These are phyloP conservation scores for Pomacea maculata DNA, from an alignment of 1,140 invertebrate species.

Conservation along the genomic window DNA sequence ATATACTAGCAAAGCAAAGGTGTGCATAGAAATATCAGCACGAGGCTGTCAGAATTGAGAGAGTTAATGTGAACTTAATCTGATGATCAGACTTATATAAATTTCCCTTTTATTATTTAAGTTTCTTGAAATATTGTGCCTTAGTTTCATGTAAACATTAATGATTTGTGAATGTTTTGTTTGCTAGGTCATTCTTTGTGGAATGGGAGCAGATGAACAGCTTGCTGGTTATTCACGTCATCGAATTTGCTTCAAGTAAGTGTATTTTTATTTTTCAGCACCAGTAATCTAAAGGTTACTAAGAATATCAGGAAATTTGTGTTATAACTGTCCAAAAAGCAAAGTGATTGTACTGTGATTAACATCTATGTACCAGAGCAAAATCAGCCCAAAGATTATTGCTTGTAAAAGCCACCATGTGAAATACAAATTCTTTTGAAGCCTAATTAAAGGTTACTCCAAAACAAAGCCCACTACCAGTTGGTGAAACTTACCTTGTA, in stretches of 20 bases:
- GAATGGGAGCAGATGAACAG: constrained; percentile 96
- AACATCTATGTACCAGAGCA: no score
- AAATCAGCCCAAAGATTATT: no score
- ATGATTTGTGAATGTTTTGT: not conserved
- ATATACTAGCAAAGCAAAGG: constrained; percentile 71
- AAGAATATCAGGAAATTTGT: no score
- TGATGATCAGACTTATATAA: not conserved
- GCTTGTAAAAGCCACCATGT: no score
- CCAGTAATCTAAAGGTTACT: no score
- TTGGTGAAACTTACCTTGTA: no score
- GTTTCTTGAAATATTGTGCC: not conserved
- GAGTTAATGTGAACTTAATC: not conserved
- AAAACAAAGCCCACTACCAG: no score
- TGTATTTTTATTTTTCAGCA: not conserved
- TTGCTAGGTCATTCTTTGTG: constrained; percentile 81
- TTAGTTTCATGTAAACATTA: not conserved
- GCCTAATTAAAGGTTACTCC: no score
- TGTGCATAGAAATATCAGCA: constrained; percentile 59
- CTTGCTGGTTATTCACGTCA: constrained; percentile 94
- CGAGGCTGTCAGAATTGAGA: not conserved
- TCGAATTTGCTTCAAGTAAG: constrained; percentile 70
- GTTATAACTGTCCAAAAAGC: no score
- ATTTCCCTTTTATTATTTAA: not conserved
- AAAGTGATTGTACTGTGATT: no score
- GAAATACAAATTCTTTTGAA: no score